Base-by-base conservation (phyloP, 2,113 vertebrate genomes). In the Nerophis lumbriciformis region DNA sequence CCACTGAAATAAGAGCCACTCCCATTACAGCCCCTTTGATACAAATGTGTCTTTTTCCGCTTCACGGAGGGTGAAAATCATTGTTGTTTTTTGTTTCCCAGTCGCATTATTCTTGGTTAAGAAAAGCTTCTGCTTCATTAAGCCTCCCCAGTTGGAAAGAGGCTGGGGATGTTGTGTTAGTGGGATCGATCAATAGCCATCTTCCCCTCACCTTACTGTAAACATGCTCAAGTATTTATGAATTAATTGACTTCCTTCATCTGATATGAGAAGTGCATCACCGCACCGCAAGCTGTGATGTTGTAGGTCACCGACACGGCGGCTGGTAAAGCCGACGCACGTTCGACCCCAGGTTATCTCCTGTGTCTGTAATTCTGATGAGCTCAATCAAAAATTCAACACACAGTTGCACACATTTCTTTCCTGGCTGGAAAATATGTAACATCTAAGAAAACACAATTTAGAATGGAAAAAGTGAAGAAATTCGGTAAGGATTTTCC, bases 151-250 rank as follows among this genome's bases (percentile, higher is more conserved):
- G 66, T 68, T 61, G 53, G 68, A 66, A 65, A 35, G 61, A 73
- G 52, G 62, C 37, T 52, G 68, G 76, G 61, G 73, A 63, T 66
- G 72, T 63, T 70, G 74, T 86, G 82, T 88, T 91, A 91, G 85
- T 88, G 84, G 85, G 85, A 81, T 78, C 60, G 83, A 90, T 92
- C 91, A 85, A 91, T 91, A 90, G 65, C 84, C 83, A 86, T 88
- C 80, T 86, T 86, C 80, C 83, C 81, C 79, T 84, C 68, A 78
- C 81, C 77, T 88, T 92, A 90, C 89, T 84, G 90, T 90, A 91
- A 91, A 87, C 59, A 79, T 77, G 83, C 83, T 92, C 79, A 92
- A 91, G 89, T 91, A 92, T 91, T 92, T 88, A 92, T 92, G 89
- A 89, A 90, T 90, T 87, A 90, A 91, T 92, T 90, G 90, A 91